A percentile compares a stretch with the other conserved stretches of the same genome.
Evolutionary conservation across 30 jellyfish, hydroid and myxozoan genomes (phyloP).

Genomic region (Phacellophora camtschatica): DNA sequence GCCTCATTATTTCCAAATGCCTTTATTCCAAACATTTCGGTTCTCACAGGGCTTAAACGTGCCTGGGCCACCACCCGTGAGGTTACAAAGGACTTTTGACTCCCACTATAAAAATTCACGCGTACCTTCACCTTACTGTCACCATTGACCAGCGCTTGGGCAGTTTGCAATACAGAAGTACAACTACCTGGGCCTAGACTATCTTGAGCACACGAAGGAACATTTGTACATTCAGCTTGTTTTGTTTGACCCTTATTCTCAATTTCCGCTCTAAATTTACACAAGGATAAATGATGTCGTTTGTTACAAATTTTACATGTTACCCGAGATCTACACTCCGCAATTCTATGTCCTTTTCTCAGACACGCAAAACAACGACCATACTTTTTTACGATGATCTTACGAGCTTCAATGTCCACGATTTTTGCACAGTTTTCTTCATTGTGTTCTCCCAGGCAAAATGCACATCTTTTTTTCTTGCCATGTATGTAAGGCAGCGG

Average conservation of each 20-base stretch:
- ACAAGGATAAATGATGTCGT: constrained; percentile 2
- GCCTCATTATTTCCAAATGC: constrained; percentile 10
- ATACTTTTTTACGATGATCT: background rate
- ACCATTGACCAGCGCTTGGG: background rate
- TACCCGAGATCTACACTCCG: background rate
- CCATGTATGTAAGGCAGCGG: background rate
- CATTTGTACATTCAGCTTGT: background rate
- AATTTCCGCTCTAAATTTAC: background rate
- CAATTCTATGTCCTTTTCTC: background rate
- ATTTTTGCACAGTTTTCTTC: background rate
- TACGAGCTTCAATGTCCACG: background rate
- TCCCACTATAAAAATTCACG: constrained; percentile 4
- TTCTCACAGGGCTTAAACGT: background rate
- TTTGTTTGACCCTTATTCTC: background rate
- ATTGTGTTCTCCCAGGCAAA: background rate
- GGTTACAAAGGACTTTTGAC: constrained; percentile 14
- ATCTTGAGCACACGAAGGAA: background rate
- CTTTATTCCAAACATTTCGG: constrained; percentile 16
- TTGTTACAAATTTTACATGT: background rate
- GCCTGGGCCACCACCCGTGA: background rate
- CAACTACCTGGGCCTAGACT: background rate
- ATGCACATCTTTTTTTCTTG: background rate
- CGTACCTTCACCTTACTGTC: background rate
- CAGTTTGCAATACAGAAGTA: constrained; percentile 13
- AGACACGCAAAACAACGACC: constrained; percentile 4